A percentile compares a stretch with the other conserved stretches of the same genome.
These are phyloP conservation scores for Xyrichtys novacula DNA, from an alignment of 2,797 vertebrate genomes.

Conservation along the genomic window DNA sequence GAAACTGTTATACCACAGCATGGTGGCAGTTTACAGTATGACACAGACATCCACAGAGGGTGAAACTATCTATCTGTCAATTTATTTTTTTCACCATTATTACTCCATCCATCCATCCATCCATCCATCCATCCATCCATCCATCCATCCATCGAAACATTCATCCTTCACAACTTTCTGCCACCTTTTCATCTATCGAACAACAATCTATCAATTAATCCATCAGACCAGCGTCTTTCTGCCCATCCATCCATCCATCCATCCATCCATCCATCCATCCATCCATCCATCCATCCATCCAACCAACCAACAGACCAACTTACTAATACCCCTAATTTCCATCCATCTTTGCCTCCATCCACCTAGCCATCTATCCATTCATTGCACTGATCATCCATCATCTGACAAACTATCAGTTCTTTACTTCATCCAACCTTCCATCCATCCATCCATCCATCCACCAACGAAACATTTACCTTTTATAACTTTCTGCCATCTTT, in stretches of 20 bases:
- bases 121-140: not conserved
- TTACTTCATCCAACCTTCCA: not conserved
- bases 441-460: not conserved
- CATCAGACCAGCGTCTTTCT: not conserved
- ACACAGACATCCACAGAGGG: too few relatives aligned
- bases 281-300: not conserved
- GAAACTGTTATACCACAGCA: too few relatives aligned
- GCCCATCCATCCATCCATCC: not conserved
- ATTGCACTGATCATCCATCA: not conserved
- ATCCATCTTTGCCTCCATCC: not conserved
- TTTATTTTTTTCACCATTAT: too few relatives aligned
- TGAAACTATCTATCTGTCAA: too few relatives aligned
- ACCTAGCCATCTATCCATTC: not conserved
- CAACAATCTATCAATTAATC: not conserved
- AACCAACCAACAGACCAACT: too few relatives aligned
- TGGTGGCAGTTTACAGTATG: too few relatives aligned
- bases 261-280: not conserved
- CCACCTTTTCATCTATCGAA: too few relatives aligned
- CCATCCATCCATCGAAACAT: not conserved
- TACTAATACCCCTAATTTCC: too few relatives aligned
- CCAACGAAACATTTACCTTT: too few relatives aligned
- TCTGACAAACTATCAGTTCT: not conserved
- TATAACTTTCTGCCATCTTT: too few relatives aligned
- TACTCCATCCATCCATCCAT: not conserved
- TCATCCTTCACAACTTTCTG: too few relatives aligned